These are phyloP conservation scores for Megaptera novaeangliae DNA, from an alignment of 2,113 vertebrate genomes.

Conservation along the genomic window DNA sequence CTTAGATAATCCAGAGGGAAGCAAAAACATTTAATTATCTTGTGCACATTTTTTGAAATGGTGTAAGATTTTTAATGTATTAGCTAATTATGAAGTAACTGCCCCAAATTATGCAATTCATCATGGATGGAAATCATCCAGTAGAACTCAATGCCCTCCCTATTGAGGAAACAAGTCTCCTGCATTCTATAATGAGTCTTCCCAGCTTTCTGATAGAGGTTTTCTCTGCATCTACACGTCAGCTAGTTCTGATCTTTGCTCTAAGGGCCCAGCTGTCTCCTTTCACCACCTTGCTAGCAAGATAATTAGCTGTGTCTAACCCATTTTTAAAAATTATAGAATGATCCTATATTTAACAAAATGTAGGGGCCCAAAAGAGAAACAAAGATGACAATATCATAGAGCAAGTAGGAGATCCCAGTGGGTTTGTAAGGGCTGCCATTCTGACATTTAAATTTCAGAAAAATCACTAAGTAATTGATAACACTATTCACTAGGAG, in stretches of 20 bases:
- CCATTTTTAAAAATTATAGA: not conserved
- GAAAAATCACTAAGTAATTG: constrained; percentile 57
- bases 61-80: not conserved
- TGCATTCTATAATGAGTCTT: fast-evolving
- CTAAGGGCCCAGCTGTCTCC: no score
- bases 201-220: no score
- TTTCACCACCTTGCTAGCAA: not conserved
- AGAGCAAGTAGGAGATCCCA: not conserved
- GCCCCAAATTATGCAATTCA: not conserved
- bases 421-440: not conserved
- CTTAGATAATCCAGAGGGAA: not conserved
- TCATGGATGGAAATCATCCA: not conserved
- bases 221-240: fast-evolving
- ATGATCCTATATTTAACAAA: not conserved
- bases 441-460: constrained; percentile 27
- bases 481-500: constrained; percentile 64
- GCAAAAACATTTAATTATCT: not conserved
- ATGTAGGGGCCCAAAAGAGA: not conserved
- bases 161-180: not conserved
- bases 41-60: not conserved
- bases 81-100: not conserved
- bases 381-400: not conserved
- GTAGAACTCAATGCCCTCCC: fast-evolving
- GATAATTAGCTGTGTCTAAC: not conserved
- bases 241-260: not conserved